phyloP scores from a whole-genome alignment of 2,888 invertebrate species.

The Ferrisia virgata region DNA sequence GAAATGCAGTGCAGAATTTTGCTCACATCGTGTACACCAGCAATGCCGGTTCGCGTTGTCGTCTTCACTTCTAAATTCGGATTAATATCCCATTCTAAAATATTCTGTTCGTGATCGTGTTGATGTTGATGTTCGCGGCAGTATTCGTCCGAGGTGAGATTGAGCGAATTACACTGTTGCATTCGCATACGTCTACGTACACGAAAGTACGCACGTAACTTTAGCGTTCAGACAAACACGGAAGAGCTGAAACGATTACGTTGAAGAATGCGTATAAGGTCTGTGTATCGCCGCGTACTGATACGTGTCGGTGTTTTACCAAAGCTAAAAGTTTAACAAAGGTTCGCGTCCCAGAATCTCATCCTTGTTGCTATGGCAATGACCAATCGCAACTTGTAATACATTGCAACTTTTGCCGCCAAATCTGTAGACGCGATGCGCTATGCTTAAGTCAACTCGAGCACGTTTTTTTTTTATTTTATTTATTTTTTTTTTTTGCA shows the following conservation, averaged over 20 bases:
- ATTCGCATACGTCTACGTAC: conserved; percentile 22
- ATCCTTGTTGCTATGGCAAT: conserved; percentile 34
- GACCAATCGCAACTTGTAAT: conserved; percentile 15
- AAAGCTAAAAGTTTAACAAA: conserved; percentile 29
- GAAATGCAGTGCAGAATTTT: conserved; percentile 40
- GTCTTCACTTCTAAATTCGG: conserved; percentile 30
- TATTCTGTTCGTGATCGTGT: background rate
- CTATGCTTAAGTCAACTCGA: background rate
- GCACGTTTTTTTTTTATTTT: background rate
- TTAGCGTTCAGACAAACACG: background rate
- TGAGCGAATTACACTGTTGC: conserved; percentile 18
- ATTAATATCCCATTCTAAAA: conserved; percentile 37
- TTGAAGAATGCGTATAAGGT: background rate
- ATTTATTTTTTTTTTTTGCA: too few species aligned
- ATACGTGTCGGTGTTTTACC: background rate
- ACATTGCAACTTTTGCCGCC: conserved; percentile 17
- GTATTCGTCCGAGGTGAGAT: background rate
- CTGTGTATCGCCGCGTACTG: conserved; percentile 37
- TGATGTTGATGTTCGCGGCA: too few species aligned
- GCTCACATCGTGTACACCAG: conserved; percentile 35
- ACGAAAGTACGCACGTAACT: background rate
- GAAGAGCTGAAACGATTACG: background rate
- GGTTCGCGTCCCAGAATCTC: conserved; percentile 36
- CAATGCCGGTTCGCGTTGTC: conserved; percentile 4
- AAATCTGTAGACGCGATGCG: background rate